Base-by-base conservation (phyloP, 2,888 invertebrate species). In the Lepidocyrtoides sp. region DNA sequence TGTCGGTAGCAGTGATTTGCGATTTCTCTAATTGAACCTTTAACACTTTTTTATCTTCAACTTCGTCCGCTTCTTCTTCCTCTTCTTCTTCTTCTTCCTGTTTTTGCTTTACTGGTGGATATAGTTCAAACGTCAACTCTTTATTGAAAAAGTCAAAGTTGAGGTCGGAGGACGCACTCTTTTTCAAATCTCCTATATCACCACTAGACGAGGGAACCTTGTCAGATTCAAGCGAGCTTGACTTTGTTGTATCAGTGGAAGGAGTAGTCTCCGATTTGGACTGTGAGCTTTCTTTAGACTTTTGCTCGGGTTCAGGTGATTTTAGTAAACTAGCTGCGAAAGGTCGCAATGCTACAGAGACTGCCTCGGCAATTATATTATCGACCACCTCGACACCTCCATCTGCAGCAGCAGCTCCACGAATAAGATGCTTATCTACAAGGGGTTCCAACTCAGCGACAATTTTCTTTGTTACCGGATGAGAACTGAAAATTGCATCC, bases 331-430 rank as follows among this genome's bases (percentile, higher is more conserved):
- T 79, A 12, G 17, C 54, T 14, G 54, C 17, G 3, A 81, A 57
- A 0, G 81, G 81, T 32, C 14, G 2, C 44, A 86, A 48, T 7
- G 84, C 89, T 0, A 60, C 77, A 0, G 10, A 7, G 0, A 82
- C 89, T 14, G 93, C 93, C 10, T 79, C 32, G 4, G 91, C 60
- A 41, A 94, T 93, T n/a, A 93, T 90, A 41, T 85, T 66, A n/a
- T 94, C 92, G 0, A 94, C 87, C 7, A 72, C 54, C 20, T 72
- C 23, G 10, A 86, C 48, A 7, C 92, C 90, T 32, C 90, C 93
- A 57, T 93, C 92, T 2, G 91, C 60, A 14, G 92, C 91, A 23
- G 89, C 89, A 0, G 51, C 54, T 2, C 93, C 91, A 1, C 57
- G 54, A 1, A 75, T 12, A n/a, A 92, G 32, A 44, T 93, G 92